Base-by-base conservation (phyloP, 2,113 vertebrate genomes). In the Mungos mungo region DNA sequence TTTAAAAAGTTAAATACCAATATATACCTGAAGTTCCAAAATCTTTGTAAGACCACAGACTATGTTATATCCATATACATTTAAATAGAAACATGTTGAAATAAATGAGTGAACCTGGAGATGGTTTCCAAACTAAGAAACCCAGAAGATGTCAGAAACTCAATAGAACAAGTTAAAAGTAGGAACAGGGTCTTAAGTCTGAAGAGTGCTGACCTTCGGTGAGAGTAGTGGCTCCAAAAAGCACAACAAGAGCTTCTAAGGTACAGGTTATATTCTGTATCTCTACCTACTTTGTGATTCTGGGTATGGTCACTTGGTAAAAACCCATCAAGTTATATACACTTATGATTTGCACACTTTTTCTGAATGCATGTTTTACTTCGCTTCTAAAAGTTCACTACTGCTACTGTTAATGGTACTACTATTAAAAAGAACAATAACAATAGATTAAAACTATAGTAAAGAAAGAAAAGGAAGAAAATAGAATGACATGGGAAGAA, bases 1-100 rank as follows among this genome's bases (percentile, higher is more conserved):
- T 86, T 88, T 52, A 60, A 83, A 82, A 87, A 72, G 66, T 79
- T 38, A 91, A 96, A 69, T 68, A 23, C 1, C 7, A 82, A 1
- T 65, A 88, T 19, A 89, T 19, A 89, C 23, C 63, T 77, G 29
- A 94, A 95, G 33, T 93, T 94, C 94, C 69, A 82, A 85, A 90
- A 25, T 82, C 12, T 83, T 66, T 5, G 15, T 47, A 68, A 88
- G 93, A 85, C 15, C 29, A 83, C 21, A 65, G 15, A 63, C 41
- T 50, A 69, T 63, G 69, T 80, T 66, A 76, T 27, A 80, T 68
- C 72, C 35, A 45, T 31, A 82, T 0, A 77, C 74, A 45, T 95
- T 72, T 90, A 52, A 94, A 80, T 54, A 21, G 15, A 65, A 71
- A 82, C 52, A 85, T 83, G 84, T 9, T 95, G n/a, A 92, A 54